phyloP scores from a whole-genome alignment of 2,888 invertebrate genomes.

The Dermolepida albohirtum region DNA sequence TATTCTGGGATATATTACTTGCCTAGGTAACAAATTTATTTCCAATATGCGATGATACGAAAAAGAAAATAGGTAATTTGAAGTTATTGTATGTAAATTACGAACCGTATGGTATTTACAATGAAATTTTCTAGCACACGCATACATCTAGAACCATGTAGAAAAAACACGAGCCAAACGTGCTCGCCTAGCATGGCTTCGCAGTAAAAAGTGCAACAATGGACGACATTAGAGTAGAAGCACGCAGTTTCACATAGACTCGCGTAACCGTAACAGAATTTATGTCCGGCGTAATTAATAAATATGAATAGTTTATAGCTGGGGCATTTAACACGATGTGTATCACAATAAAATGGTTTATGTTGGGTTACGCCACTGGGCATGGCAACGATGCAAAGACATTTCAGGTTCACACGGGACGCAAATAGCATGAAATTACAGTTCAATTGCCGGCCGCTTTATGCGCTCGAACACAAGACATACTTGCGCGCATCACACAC shows the following conservation, averaged over 20 bases:
- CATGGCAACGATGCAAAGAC: slow-evolving; percentile 43
- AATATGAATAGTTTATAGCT: slow-evolving; percentile 41
- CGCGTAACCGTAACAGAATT: slow-evolving; percentile 40
- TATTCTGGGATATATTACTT: background rate
- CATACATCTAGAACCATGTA: background rate
- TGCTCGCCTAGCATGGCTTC: slow-evolving; percentile 17
- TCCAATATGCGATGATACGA: slow-evolving; percentile 25
- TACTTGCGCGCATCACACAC: slow-evolving; percentile 36
- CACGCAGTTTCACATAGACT: slow-evolving; percentile 36
- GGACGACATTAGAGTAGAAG: slow-evolving; percentile 25
- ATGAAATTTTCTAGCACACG: slow-evolving; percentile 25
- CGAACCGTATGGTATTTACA: background rate
- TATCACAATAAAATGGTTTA: slow-evolving; percentile 43
- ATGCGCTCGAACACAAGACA: slow-evolving; percentile 41
- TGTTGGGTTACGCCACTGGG: slow-evolving; percentile 42
- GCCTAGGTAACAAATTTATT: slow-evolving; percentile 21
- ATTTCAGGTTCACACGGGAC: slow-evolving; percentile 55
- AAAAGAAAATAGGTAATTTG: slow-evolving; percentile 25
- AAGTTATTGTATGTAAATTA: slow-evolving; percentile 35
- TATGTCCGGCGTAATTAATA: slow-evolving; percentile 43
- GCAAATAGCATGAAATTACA: slow-evolving; percentile 57
- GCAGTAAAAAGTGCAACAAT: slow-evolving; percentile 32
- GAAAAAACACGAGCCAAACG: slow-evolving; percentile 17
- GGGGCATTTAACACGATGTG: slow-evolving; percentile 41
- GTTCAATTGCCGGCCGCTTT: slow-evolving; percentile 51